Base-by-base conservation (phyloP, 2,113 vertebrate genomes). In the Ivindomyrus marchei region DNA sequence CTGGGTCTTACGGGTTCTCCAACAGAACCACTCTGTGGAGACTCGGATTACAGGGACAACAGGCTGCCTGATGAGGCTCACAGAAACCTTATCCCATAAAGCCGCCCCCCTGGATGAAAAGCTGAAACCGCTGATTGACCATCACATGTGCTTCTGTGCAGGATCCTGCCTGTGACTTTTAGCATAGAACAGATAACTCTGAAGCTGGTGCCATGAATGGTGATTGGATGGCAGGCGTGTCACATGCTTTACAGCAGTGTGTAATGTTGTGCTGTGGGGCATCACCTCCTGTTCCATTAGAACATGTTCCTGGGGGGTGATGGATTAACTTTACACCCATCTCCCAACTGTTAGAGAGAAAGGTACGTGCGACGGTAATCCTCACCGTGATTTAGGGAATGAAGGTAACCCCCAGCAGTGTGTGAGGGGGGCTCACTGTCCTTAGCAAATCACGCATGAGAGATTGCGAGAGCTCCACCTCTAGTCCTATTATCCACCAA, bases 311-410 rank as follows among this genome's bases (percentile, higher is more conserved):
- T 39, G n/a, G 53, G 10, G 87, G 31, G 10, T 45, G 36, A 36
- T 31, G 24, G 86, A 39, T 87, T 31, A 39, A 52, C 36, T 80
- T 13, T 45, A 11, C 2, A 62, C 9, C 85, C 15, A 10, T 19
- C 53, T 52, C 52, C 19, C 39, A 5, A 13, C 87, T 36, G 19
- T 88, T 88, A 62, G 56, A 62, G 87, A 66, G 56, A 46, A 62
- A 19, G 87, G 36, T 4, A 6, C 13, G 39, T 46, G 89, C 3
- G 31, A 89, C 3, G 36, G 36, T 89, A 89, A 89, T 89, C 89
- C 89, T 83, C 49, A 17, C 36, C 15, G 50, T n/a, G 89, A 56
- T 39, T 56, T 58, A 77, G 49, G 27, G 89, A 89, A 89, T 85
- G 89, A 36, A 84, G 74, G 74, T 11, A 49, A 19, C 42, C 7